These are phyloP conservation scores for Drosophila kohkoa DNA, from an alignment of 1,140 invertebrate species.

Conservation along the genomic window DNA sequence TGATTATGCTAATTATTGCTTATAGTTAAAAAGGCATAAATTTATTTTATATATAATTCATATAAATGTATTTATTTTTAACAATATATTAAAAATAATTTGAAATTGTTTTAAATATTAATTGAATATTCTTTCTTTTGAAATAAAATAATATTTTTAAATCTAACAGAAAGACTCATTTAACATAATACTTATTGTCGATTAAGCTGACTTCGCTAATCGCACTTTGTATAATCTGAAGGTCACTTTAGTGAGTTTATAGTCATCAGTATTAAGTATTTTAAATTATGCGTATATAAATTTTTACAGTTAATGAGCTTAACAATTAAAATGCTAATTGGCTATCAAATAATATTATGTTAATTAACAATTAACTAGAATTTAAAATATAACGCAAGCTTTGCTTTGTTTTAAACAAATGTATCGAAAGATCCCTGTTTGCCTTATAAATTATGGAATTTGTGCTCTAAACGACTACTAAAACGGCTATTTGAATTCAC, in stretches of 20 bases:
- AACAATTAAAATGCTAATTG: constrained; percentile 12
- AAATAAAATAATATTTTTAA: background rate
- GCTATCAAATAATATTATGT: background rate
- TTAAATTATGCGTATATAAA: constrained; percentile 21
- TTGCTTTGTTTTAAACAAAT: constrained; percentile 24
- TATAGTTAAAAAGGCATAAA: background rate
- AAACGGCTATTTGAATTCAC: constrained; percentile 17
- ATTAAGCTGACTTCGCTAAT: constrained; percentile 9
- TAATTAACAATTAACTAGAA: constrained; percentile 11
- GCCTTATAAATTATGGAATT: constrained; percentile 68
- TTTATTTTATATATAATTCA: background rate
- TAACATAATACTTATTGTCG: constrained; percentile 21
- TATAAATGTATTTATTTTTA: constrained; percentile 8
- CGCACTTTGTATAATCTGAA: constrained; percentile 21
- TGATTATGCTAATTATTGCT: background rate
- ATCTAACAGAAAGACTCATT: background rate
- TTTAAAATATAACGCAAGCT: constrained; percentile 30
- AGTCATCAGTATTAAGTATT: constrained; percentile 22
- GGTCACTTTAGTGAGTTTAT: constrained; percentile 51
- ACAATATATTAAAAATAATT: background rate
- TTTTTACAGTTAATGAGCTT: constrained; percentile 9
- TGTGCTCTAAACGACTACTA: constrained; percentile 45
- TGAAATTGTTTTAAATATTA: constrained; percentile 5
- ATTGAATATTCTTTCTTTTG: constrained; percentile 3
- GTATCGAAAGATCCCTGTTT: constrained; percentile 27